phyloP scores from a whole-genome alignment of 2,113 vertebrate genomes.

The Chloroceryle aenea region DNA sequence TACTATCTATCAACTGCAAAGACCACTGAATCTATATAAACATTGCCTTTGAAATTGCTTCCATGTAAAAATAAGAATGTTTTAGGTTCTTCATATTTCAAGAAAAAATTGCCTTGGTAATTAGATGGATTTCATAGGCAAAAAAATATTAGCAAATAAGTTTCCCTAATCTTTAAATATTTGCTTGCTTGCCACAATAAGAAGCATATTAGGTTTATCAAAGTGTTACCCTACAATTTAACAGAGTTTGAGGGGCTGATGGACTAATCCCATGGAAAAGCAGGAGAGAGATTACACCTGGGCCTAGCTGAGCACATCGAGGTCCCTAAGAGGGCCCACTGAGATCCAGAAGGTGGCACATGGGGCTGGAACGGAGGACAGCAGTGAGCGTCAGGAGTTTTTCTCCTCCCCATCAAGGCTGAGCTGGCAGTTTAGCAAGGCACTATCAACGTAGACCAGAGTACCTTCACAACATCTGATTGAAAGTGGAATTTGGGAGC shows the following conservation, averaged over 20 bases:
- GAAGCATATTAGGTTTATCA: neutral
- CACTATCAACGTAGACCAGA: neutral
- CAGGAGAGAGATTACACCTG: neutral
- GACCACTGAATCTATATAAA: neutral
- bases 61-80: neutral
- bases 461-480: neutral
- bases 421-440: neutral
- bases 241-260: neutral
- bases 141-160: neutral
- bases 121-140: neutral
- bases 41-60: neutral
- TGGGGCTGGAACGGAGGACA: neutral
- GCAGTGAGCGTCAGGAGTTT: neutral
- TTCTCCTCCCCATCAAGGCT: neutral
- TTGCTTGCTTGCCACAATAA: neutral
- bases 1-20: neutral
- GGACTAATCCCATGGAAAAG: neutral
- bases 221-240: neutral
- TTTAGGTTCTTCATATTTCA: neutral
- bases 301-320: rapidly evolving
- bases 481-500: neutral
- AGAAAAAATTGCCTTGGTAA: neutral
- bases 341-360: neutral
- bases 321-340: rapidly evolving
- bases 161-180: neutral